phyloP scores from a whole-genome alignment of 2,888 invertebrate genomes.

The Tholera decimalis region DNA sequence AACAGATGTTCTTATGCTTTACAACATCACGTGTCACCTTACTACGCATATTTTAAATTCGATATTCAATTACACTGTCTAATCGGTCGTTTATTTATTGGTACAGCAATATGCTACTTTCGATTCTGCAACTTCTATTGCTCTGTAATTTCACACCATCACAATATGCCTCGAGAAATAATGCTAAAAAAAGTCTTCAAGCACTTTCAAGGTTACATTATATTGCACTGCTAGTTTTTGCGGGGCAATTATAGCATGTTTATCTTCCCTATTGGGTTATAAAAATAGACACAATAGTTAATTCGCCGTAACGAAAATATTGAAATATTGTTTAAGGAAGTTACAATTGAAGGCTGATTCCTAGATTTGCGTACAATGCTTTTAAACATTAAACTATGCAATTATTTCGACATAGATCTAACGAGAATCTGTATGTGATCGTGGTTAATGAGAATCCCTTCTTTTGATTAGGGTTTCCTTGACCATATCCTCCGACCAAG shows the following conservation, averaged over 20 bases:
- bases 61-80: slow-evolving; percentile 5
- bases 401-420: slow-evolving; percentile 11
- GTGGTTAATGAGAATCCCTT: background rate
- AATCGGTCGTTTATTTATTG: slow-evolving; percentile 3
- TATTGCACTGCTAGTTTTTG: background rate
- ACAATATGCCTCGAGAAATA: slow-evolving; percentile 5
- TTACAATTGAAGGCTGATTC: slow-evolving; percentile 51
- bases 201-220: slow-evolving; percentile 5
- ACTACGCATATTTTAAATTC: slow-evolving; percentile 1
- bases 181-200: background rate
- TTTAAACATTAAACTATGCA: slow-evolving; percentile 16
- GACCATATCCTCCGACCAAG: too few species aligned
- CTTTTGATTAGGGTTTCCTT: too few species aligned
- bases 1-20: slow-evolving; percentile 8
- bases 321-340: slow-evolving; percentile 52
- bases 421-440: background rate
- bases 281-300: slow-evolving; percentile 23
- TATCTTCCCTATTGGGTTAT: background rate
- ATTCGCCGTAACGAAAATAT: slow-evolving; percentile 29
- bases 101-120: background rate
- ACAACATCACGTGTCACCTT: slow-evolving; percentile 6
- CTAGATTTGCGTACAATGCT: slow-evolving; percentile 26
- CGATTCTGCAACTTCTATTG: background rate
- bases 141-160: slow-evolving; percentile 11
- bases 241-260: background rate